phyloP scores from a whole-genome alignment of 2,797 vertebrate species.

The Margarornis squamiger region DNA sequence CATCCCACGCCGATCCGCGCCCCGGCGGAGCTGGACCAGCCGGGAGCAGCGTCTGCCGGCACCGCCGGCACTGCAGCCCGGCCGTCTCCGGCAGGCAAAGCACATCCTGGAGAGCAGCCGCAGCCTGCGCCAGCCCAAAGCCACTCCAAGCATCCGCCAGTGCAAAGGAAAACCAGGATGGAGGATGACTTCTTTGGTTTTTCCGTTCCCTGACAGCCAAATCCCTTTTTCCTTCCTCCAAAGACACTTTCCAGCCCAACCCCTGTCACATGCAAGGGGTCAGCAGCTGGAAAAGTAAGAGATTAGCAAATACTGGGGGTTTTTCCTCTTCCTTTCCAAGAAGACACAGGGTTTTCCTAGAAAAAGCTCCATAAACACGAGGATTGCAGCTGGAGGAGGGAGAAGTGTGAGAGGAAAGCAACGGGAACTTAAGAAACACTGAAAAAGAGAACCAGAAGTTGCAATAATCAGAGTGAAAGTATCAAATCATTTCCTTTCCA shows the following conservation, averaged over 20 bases:
- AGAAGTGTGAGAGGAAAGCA: neutral
- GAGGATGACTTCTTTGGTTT: neutral
- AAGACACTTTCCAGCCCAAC: neutral
- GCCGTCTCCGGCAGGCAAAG: neutral
- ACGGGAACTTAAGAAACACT: neutral
- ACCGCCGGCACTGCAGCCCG: fast-evolving
- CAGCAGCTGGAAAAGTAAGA: neutral
- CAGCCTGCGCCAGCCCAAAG: neutral
- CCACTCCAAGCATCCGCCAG: neutral
- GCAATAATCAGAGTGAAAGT: neutral
- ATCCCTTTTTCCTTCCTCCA: neutral
- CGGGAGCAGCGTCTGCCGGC: neutral
- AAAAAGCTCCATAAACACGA: neutral
- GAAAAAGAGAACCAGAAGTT: neutral
- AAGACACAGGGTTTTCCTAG: neutral
- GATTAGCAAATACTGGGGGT: neutral
- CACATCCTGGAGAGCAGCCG: neutral
- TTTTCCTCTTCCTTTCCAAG: neutral
- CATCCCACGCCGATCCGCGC: fast-evolving
- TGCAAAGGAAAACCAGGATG: fast-evolving
- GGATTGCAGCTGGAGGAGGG: neutral
- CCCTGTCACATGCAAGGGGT: neutral
- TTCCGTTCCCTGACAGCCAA: neutral
- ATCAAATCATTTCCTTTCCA: neutral
- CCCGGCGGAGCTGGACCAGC: fast-evolving